Conservation (phyloP, 2,797 vertebrate genomes). For the Threskiornis aethiopicus region DNA sequence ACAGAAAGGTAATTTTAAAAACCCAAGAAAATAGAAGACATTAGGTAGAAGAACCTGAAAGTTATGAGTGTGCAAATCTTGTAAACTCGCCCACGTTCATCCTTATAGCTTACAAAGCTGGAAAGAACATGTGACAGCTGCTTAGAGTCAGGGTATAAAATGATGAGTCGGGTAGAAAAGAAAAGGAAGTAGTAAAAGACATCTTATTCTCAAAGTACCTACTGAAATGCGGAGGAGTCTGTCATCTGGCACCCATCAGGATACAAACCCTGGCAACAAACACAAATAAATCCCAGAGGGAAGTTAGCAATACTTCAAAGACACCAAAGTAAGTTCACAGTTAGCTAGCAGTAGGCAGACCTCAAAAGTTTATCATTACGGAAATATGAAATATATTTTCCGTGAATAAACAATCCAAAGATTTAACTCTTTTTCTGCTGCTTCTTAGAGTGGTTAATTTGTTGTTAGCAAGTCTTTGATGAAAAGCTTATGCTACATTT, state of each 20-base stretch:
- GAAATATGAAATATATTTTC: not conserved
- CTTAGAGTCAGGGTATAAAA: slow-evolving; percentile 18
- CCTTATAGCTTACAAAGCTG: slow-evolving; percentile 21
- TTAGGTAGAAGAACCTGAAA: slow-evolving; percentile 1
- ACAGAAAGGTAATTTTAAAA: not conserved
- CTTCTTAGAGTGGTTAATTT: not conserved
- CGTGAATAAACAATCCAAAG: not conserved
- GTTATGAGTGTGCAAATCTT: not conserved
- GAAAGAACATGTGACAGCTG: slow-evolving; percentile 40
- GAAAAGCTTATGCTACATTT: not conserved
- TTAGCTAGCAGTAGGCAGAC: not conserved
- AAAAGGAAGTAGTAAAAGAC: slow-evolving; percentile 35
- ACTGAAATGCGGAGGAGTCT: not conserved
- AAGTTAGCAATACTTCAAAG: slow-evolving; percentile 43
- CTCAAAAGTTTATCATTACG: not conserved
- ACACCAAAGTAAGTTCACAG: slow-evolving; percentile 2
- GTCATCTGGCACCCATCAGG: slow-evolving; percentile 53
- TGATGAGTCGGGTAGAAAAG: slow-evolving; percentile 11
- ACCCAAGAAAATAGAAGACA: not conserved
- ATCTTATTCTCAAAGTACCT: slow-evolving; percentile 47
- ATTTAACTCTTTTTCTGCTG: not conserved
- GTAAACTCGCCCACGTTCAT: not conserved
- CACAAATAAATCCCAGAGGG: slow-evolving; percentile 37
- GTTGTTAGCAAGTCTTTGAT: not conserved
- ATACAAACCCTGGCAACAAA: slow-evolving; percentile 19